Evolutionary conservation across 1,140 invertebrate genomes (phyloP), one percentile per base, ranked within the genome.

Genomic region (Bombus polaris): DNA sequence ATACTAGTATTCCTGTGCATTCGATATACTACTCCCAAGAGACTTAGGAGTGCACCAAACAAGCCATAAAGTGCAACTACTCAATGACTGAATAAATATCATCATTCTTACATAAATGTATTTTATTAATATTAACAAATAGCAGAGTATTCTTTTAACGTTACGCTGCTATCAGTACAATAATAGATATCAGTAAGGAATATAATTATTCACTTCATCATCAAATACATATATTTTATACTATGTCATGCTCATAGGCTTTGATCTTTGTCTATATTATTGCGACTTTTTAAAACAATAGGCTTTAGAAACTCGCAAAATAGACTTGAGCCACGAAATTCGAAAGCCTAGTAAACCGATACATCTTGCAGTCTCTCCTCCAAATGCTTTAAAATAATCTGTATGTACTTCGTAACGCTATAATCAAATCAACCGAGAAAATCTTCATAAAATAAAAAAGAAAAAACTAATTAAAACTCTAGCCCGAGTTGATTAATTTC

Each of bases 1-100:
- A 35, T 95, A 1, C 71, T 93, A 6, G 88, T 76, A 39, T 94
- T 94, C 53, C 35, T 93, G 3, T 87, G 87, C 12, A 83, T 94
- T 44, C 92, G 89, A 81, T 94, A 93, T 53, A 87, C 85, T 42
- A 92, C 89, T 18, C 92, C 91, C 12, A 95, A 94, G 76, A 93
- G 90, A 89, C 92, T 94, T 1, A 92, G 89, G 82, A 95, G 94
- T 75, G 93, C 94, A 22, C 94, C 94, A 1, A 95, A 95, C 78
- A 95, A 95, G 77, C 95, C 94, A 39, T 95, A 87, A 92, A 59
- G 9, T 75, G 79, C 22, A 81, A 66, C 2, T 12, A 73, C 18
- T 32, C 28, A 62, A 32, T 57, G 35, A 73, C 72, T 32, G 66
- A 85, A 68, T 9, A 6, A 28, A 44, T n/a, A n/a, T 8, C 28